Evolutionary conservation across 2,888 invertebrate genomes (phyloP).

Genomic region (Bugula neritina): DNA sequence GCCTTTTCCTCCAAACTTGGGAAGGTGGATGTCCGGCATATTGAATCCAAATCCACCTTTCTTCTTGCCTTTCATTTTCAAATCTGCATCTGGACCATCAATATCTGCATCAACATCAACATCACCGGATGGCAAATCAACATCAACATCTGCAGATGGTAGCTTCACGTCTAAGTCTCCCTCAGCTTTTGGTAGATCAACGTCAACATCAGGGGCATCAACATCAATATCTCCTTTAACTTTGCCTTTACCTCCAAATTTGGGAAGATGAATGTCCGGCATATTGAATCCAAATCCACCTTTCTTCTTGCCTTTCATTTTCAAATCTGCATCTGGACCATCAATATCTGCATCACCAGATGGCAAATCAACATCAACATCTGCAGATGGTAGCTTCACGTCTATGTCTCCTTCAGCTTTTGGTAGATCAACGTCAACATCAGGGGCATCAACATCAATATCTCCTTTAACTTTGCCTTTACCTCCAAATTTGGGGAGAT

Average conservation of each 20-base stretch:
- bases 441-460: conserved; percentile 8
- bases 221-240: not conserved
- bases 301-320: not conserved
- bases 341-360: conserved; percentile 1
- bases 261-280: conserved; percentile 15
- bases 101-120: conserved; percentile 15
- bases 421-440: conserved; percentile 16
- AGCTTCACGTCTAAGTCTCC: conserved; percentile 1
- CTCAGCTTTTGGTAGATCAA: conserved; percentile 21
- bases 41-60: conserved; percentile 13
- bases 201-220: conserved; percentile 2
- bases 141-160: not conserved
- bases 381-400: not conserved
- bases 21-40: not conserved
- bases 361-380: conserved; percentile 25
- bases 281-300: conserved; percentile 26
- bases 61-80: not conserved
- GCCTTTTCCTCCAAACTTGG: conserved; percentile 23
- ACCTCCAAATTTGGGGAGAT: conserved; percentile 25
- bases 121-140: not conserved
- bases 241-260: conserved; percentile 25
- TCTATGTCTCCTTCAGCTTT: not conserved
- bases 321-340: conserved; percentile 20
- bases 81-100: not conserved
- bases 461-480: conserved; percentile 13